Evolutionary conservation across 2,888 invertebrate genomes (phyloP).

Genomic region (Malthinus seriepunctatus): DNA sequence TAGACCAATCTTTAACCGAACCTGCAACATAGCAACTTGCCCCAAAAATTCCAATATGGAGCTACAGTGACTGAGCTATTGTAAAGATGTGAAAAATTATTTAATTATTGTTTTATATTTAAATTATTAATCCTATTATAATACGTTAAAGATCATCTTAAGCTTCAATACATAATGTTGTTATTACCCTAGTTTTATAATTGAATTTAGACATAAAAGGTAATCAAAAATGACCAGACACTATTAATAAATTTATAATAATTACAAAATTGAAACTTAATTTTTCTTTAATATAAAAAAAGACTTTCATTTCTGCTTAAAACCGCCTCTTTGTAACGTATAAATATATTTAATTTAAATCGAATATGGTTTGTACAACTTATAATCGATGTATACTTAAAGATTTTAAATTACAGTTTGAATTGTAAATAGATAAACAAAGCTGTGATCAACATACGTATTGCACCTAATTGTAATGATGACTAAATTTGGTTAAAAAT

Average conservation of each 20-base stretch:
- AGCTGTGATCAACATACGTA: slow-evolving; percentile 34
- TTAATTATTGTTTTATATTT: too few relatives aligned
- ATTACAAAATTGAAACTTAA: slow-evolving; percentile 4
- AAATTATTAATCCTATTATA: too few relatives aligned
- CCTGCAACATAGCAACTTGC: too few relatives aligned
- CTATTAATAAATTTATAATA: slow-evolving; percentile 9
- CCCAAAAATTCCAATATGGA: too few relatives aligned
- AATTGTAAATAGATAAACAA: slow-evolving; percentile 32
- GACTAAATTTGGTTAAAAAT: slow-evolving; percentile 35
- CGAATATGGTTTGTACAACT: slow-evolving; percentile 30
- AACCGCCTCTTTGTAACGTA: background rate
- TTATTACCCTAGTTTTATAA: slow-evolving; percentile 14
- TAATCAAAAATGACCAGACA: slow-evolving; percentile 7
- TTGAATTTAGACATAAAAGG: slow-evolving; percentile 15
- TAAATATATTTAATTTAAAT: slow-evolving; percentile 15
- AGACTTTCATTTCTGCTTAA: slow-evolving; percentile 13
- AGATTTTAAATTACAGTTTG: slow-evolving; percentile 34
- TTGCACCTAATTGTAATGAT: slow-evolving; percentile 37
- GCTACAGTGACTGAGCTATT: too few relatives aligned
- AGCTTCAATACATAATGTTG: background rate
- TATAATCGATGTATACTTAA: slow-evolving; percentile 29
- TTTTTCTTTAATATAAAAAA: background rate
- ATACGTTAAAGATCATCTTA: too few relatives aligned
- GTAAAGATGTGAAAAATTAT: too few relatives aligned
- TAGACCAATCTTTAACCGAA: too few relatives aligned